phyloP scores from a whole-genome alignment of 2,888 invertebrate genomes.

The Caenorhabditis angaria region DNA sequence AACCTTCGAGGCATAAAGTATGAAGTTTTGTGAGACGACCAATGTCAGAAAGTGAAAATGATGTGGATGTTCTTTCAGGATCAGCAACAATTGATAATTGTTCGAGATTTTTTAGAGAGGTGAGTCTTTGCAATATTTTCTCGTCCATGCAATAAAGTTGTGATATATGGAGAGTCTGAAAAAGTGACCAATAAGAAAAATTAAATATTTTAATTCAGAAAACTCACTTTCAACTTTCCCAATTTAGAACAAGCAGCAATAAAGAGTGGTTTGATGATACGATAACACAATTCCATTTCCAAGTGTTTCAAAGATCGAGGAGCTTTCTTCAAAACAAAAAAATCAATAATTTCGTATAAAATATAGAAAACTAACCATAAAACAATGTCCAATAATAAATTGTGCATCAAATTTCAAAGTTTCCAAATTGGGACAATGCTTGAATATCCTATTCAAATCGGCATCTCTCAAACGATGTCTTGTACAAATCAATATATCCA shows the following conservation, averaged over 20 bases:
- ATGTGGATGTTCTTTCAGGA: constrained; percentile 7
- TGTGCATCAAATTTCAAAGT: constrained; percentile 57
- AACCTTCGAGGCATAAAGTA: constrained; percentile 53
- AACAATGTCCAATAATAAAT: constrained; percentile 58
- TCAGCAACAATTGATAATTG: constrained; percentile 31
- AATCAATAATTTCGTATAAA: constrained; percentile 3
- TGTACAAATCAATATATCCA: constrained; percentile 54
- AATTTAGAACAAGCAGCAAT: constrained; percentile 21
- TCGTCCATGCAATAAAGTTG: constrained; percentile 6
- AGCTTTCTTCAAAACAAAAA: constrained; percentile 33
- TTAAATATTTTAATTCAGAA: too few species aligned
- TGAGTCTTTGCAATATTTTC: neutral
- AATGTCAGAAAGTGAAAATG: constrained; percentile 16
- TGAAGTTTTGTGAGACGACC: constrained; percentile 33
- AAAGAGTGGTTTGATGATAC: constrained; percentile 20
- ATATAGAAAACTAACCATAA: constrained; percentile 33
- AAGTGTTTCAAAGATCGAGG: constrained; percentile 35
- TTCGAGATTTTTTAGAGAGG: constrained; percentile 8
- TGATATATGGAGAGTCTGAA: constrained; percentile 10
- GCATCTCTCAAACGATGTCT: constrained; percentile 56
- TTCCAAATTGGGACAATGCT: constrained; percentile 44
- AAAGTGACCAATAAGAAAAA: neutral
- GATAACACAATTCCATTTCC: constrained; percentile 48
- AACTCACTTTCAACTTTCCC: constrained; percentile 14
- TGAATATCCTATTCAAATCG: constrained; percentile 55